Percentiles rank a stretch among this genome's conserved stretches.
Evolutionary conservation across 2,888 invertebrate genomes (phyloP).

Genomic region (Cantharis rustica): DNA sequence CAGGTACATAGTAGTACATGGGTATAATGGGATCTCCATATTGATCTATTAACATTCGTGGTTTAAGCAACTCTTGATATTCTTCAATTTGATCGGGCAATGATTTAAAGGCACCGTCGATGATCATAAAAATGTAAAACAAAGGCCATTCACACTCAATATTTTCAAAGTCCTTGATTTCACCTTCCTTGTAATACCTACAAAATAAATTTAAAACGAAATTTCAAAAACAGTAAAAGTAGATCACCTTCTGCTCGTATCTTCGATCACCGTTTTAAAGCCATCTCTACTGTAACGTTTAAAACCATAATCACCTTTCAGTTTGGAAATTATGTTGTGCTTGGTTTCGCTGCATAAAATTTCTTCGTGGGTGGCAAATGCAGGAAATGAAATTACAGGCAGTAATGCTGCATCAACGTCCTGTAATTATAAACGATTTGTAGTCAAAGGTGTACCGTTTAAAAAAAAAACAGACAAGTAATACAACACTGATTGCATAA

Average conservation of each 20-base stretch:
- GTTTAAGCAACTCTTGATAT: constrained; percentile 84
- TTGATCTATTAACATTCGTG: constrained; percentile 78
- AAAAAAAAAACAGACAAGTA: too few species aligned
- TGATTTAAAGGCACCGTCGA: constrained; percentile 91
- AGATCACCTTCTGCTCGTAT: constrained; percentile 64
- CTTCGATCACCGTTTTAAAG: constrained; percentile 86
- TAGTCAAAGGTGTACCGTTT: too few species aligned
- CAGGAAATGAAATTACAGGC: constrained; percentile 95
- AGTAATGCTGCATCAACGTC: constrained; percentile 92
- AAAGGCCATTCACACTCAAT: constrained; percentile 98
- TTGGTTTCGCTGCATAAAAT: constrained; percentile 85
- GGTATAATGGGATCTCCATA: constrained; percentile 92
- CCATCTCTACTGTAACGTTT: constrained; percentile 95
- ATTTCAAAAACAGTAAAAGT: neutral
- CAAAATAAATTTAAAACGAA: constrained; percentile 12
- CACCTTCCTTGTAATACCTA: constrained; percentile 86
- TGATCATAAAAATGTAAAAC: constrained; percentile 93
- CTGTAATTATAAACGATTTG: constrained; percentile 54
- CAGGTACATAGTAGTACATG: constrained; percentile 88
- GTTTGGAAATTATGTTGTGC: constrained; percentile 76
- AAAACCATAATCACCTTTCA: constrained; percentile 91
- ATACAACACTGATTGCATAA: too few species aligned
- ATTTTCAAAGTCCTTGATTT: constrained; percentile 93
- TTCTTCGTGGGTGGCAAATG: constrained; percentile 97
- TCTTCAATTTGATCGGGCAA: constrained; percentile 89